A percentile compares a stretch with the other conserved stretches of the same genome.
Evolutionary conservation across 1,140 invertebrate genomes (phyloP).

Genomic region (Aphaenogaster ashmeadi): DNA sequence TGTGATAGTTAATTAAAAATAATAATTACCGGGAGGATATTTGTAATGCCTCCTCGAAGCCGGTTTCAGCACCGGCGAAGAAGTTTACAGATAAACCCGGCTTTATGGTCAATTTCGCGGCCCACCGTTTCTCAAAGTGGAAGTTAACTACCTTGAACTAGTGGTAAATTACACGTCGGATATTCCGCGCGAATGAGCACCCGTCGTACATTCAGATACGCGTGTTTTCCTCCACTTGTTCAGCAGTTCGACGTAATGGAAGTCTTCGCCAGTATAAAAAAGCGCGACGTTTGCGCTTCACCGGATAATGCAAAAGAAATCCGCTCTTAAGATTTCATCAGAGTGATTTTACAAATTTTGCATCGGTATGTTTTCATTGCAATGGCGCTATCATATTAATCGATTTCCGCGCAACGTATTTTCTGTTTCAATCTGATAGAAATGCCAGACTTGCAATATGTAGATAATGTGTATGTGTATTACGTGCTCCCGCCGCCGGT

Average conservation of each 20-base stretch:
- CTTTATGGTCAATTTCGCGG: constrained; percentile 72
- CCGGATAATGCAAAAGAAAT: not conserved
- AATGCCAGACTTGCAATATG: not conserved
- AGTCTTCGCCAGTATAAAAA: not conserved
- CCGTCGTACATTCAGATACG: constrained; percentile 62
- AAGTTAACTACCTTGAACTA: constrained; percentile 72
- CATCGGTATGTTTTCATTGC: not conserved
- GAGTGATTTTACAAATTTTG: not conserved
- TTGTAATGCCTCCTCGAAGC: constrained; percentile 62
- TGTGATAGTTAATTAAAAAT: constrained; percentile 69
- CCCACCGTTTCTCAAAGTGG: constrained; percentile 70
- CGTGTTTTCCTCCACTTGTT: constrained; percentile 61
- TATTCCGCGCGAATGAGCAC: constrained; percentile 70
- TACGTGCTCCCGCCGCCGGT: not conserved
- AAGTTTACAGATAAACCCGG: constrained; percentile 72
- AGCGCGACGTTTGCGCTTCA: not conserved
- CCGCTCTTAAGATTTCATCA: not conserved
- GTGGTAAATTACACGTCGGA: constrained; percentile 71
- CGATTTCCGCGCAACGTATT: not conserved
- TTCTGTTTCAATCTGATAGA: not conserved
- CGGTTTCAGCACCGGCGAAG: constrained; percentile 61
- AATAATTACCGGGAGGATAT: constrained; percentile 70
- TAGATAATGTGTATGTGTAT: not conserved
- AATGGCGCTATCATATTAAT: not conserved
- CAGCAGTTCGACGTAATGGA: not conserved